Evolutionary conservation across 2,888 invertebrate species (phyloP).

Genomic region (Spisula subtruncata): DNA sequence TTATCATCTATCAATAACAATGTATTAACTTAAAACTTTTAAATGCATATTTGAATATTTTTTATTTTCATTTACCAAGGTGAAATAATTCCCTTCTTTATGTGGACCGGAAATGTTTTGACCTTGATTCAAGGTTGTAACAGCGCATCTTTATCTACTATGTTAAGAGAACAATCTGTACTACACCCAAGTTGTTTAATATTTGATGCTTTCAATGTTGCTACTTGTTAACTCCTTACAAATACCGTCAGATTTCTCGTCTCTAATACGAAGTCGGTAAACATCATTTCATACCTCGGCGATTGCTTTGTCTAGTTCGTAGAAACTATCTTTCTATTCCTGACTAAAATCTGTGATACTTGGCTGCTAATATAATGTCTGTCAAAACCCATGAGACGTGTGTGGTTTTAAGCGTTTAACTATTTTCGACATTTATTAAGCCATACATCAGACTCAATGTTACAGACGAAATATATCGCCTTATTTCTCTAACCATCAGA

Average conservation of each 20-base stretch:
- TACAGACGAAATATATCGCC: neutral
- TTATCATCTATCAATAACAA: no score
- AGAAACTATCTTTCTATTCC: slow-evolving; percentile 2
- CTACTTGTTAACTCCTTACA: slow-evolving; percentile 9
- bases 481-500: neutral
- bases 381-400: slow-evolving; percentile 15
- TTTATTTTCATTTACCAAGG: no score
- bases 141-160: neutral
- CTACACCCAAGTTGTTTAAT: neutral
- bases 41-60: no score
- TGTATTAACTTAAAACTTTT: no score
- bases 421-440: slow-evolving; percentile 30
- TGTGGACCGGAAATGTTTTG: neutral
- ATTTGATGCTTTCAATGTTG: slow-evolving; percentile 14
- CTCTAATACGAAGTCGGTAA: slow-evolving; percentile 2
- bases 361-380: slow-evolving; percentile 29
- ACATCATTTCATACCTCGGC: neutral
- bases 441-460: slow-evolving; percentile 8
- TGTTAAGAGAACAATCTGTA: neutral
- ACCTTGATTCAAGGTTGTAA: neutral
- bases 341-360: slow-evolving; percentile 20
- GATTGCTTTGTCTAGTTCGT: neutral
- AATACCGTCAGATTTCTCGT: slow-evolving; percentile 4
- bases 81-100: no score
- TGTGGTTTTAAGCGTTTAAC: slow-evolving; percentile 22